Percentiles rank a stretch among this genome's conserved stretches.
phyloP scores from a whole-genome alignment of 1,140 invertebrate species.

The Berghia stephanieae region DNA sequence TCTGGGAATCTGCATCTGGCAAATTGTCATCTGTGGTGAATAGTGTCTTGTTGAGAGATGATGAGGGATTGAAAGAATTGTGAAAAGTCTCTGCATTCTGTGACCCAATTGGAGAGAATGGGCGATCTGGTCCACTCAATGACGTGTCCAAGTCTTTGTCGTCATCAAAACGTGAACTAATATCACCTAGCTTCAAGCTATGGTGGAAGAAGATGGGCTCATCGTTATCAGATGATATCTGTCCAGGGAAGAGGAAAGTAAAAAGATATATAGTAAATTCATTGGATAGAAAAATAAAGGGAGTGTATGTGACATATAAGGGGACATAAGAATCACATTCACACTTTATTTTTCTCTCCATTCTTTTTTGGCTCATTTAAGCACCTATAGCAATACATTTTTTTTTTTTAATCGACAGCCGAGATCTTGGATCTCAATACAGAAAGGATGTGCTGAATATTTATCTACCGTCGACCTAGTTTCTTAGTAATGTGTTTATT shows the following conservation, averaged over 20 bases:
- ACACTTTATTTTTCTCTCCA: neutral
- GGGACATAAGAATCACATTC: neutral
- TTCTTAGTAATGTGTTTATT: too few species aligned
- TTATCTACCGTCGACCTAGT: too few species aligned
- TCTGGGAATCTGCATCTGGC: neutral
- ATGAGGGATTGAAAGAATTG: neutral
- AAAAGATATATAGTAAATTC: neutral
- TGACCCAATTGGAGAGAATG: neutral
- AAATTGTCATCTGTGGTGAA: neutral
- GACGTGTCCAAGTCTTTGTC: slow-evolving; percentile 55
- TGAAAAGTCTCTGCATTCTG: neutral
- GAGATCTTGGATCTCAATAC: too few species aligned
- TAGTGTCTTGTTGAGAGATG: neutral
- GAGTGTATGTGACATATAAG: neutral
- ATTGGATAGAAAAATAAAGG: neutral
- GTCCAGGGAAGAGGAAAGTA: neutral
- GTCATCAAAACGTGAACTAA: slow-evolving; percentile 39
- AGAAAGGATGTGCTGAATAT: too few species aligned
- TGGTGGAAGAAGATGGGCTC: slow-evolving; percentile 56
- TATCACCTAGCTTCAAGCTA: slow-evolving; percentile 31
- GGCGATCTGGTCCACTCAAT: slow-evolving; percentile 29
- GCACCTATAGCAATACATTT: too few species aligned
- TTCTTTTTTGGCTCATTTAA: too few species aligned
- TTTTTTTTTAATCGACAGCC: too few species aligned
- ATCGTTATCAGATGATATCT: slow-evolving; percentile 56